phyloP scores from a whole-genome alignment of 2,888 invertebrate species.

The Trachelus iudaicus region DNA sequence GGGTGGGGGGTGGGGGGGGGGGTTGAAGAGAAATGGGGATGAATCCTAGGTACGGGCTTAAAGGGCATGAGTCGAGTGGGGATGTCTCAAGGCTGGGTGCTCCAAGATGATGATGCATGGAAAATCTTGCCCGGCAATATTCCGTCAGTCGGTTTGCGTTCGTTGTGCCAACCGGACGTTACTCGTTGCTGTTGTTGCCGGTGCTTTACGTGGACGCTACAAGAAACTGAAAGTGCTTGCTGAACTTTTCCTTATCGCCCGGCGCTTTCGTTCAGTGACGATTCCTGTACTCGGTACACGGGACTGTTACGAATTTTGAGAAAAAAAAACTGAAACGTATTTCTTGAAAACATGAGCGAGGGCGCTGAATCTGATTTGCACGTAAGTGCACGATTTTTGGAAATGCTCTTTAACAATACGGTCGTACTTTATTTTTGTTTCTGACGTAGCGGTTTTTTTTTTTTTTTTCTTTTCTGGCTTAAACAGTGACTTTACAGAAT shows the following conservation, averaged over 20 bases:
- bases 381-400: neutral
- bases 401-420: neutral
- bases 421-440: neutral
- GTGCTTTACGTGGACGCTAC: too few relatives aligned
- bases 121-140: neutral
- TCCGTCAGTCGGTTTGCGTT: neutral
- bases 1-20: too few relatives aligned
- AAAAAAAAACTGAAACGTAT: too few relatives aligned
- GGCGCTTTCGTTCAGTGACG: too few relatives aligned
- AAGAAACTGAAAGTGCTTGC: too few relatives aligned
- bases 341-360: neutral
- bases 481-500: neutral
- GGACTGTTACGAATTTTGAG: too few relatives aligned
- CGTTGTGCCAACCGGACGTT: neutral
- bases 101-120: neutral
- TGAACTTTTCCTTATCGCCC: too few relatives aligned
- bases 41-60: neutral
- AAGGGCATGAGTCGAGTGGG: neutral
- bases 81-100: neutral
- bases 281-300: too few relatives aligned
- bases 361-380: neutral
- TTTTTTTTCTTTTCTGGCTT: neutral
- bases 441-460: neutral
- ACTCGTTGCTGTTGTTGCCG: neutral
- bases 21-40: neutral